Evolutionary conservation across 2,888 invertebrate species (phyloP).

Genomic region (Thereva unica): DNA sequence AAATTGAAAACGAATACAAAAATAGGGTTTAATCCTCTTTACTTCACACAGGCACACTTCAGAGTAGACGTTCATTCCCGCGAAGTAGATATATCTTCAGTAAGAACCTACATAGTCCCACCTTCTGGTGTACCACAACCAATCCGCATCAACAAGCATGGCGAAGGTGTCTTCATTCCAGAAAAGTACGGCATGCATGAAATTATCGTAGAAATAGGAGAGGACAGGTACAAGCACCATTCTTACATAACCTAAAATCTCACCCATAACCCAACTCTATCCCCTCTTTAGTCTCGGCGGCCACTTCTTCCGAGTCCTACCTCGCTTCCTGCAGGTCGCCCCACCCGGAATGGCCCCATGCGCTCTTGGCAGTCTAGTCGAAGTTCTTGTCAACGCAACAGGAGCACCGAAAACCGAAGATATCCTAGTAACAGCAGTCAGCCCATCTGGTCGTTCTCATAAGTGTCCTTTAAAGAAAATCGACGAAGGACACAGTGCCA

Average conservation of each 20-base stretch:
- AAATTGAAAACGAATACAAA: not conserved
- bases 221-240: constrained; percentile 59
- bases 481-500: constrained; percentile 91
- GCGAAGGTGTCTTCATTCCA: constrained; percentile 83
- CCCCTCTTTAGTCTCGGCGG: constrained; percentile 56
- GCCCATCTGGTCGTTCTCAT: constrained; percentile 83
- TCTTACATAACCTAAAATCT: not conserved
- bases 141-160: constrained; percentile 69
- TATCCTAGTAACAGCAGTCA: constrained; percentile 89
- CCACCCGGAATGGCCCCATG: constrained; percentile 95
- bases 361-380: constrained; percentile 91
- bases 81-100: constrained; percentile 72
- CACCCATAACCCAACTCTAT: too few relatives aligned
- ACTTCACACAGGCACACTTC: constrained; percentile 69
- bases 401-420: constrained; percentile 80
- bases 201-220: constrained; percentile 68
- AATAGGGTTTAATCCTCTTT: not conserved
- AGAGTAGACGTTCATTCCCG: constrained; percentile 72
- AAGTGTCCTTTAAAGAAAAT: constrained; percentile 82
- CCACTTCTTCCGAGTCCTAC: constrained; percentile 84
- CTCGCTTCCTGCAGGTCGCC: constrained; percentile 82
- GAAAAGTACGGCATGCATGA: constrained; percentile 94
- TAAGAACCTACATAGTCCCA: constrained; percentile 76
- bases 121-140: constrained; percentile 71
- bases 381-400: constrained; percentile 87